These are phyloP conservation scores for Platynereis dumerilii DNA, from an alignment of 2,888 invertebrate species.

Conservation along the genomic window DNA sequence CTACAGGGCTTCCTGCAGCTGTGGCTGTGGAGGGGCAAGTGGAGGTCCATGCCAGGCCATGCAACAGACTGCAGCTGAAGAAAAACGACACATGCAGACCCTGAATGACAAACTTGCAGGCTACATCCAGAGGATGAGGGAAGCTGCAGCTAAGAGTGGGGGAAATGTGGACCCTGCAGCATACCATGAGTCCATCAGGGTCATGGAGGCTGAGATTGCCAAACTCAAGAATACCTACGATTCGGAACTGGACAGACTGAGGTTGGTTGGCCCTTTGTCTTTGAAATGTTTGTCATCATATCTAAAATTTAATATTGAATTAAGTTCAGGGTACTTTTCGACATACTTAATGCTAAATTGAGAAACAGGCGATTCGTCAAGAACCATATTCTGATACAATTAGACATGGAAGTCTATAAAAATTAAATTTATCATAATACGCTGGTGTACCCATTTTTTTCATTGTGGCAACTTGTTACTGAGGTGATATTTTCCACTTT, in stretches of 20 bases:
- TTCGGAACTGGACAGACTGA: constrained; percentile 29
- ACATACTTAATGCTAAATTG: too few relatives aligned
- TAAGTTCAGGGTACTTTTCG: too few relatives aligned
- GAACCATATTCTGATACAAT: too few relatives aligned
- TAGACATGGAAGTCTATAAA: too few relatives aligned
- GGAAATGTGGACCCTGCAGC: constrained; percentile 13
- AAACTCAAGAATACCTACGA: constrained; percentile 32
- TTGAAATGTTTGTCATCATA: neutral
- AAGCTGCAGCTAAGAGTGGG: constrained; percentile 15
- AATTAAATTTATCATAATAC: too few relatives aligned
- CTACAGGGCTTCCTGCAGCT: neutral
- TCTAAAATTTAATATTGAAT: neutral
- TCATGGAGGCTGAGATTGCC: constrained; percentile 32
- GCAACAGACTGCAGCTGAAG: constrained; percentile 1
- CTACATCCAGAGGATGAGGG: constrained; percentile 16
- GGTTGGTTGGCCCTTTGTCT: constrained; percentile 27
- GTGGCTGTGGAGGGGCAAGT: constrained; percentile 8
- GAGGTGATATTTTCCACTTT: too few relatives aligned
- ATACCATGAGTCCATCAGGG: constrained; percentile 30
- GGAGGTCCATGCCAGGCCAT: neutral
- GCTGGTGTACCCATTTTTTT: too few relatives aligned
- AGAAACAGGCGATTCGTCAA: too few relatives aligned
- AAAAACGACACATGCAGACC: constrained; percentile 3
- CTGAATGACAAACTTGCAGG: constrained; percentile 33
- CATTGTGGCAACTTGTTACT: too few relatives aligned